These are phyloP conservation scores for Muscina levida DNA, from an alignment of 2,888 invertebrate genomes.

Conservation along the genomic window DNA sequence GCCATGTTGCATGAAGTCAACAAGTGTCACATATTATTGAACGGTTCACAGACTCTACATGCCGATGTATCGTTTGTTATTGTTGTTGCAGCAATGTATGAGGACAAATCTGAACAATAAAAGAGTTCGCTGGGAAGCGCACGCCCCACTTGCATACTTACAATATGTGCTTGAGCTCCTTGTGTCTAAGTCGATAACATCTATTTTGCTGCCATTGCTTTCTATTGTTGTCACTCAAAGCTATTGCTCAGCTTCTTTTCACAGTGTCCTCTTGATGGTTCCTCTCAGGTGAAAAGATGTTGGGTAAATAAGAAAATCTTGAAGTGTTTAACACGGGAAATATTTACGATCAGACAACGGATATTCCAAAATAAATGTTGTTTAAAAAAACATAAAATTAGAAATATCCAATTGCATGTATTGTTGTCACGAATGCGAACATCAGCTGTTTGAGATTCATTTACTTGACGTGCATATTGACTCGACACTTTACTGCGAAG, in stretches of 20 bases:
- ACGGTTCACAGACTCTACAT: slow-evolving; percentile 35
- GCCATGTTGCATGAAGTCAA: slow-evolving; percentile 53
- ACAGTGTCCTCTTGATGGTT: not conserved
- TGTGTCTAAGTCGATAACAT: slow-evolving; percentile 10
- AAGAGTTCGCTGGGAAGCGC: slow-evolving; percentile 4
- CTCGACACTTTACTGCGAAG: too few relatives aligned
- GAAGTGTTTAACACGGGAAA: too few relatives aligned
- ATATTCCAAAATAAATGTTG: too few relatives aligned
- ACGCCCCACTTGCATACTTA: not conserved
- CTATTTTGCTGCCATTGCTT: slow-evolving; percentile 51
- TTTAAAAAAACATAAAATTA: too few relatives aligned
- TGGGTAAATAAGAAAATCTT: not conserved
- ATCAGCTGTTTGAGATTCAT: too few relatives aligned
- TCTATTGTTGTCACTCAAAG: slow-evolving; percentile 61
- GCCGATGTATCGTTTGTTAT: slow-evolving; percentile 49
- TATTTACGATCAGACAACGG: too few relatives aligned
- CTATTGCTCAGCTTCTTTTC: slow-evolving; percentile 54
- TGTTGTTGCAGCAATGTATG: slow-evolving; percentile 42
- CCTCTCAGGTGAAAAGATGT: too few relatives aligned
- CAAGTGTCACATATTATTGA: slow-evolving; percentile 37
- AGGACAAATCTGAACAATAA: not conserved
- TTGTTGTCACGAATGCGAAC: too few relatives aligned
- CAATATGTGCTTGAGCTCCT: slow-evolving; percentile 4
- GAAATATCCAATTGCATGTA: too few relatives aligned
- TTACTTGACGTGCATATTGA: too few relatives aligned